Base-by-base conservation (phyloP, 2,888 invertebrate genomes). In the Helobdella robusta region DNA sequence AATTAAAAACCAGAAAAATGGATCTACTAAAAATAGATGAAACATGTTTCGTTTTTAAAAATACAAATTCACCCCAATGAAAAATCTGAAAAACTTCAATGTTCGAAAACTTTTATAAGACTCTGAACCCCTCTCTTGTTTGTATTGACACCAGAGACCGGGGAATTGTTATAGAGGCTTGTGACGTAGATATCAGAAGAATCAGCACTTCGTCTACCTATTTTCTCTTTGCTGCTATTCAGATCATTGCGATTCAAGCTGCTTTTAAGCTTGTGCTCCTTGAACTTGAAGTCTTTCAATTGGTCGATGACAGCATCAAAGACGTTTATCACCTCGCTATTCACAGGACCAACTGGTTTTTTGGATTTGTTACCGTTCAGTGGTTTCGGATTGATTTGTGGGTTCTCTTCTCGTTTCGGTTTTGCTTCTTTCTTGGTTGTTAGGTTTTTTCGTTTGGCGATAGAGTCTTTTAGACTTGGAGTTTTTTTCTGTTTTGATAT, bases 31-130 rank as follows among this genome's bases (percentile, higher is more conserved):
- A n/a, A n/a, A n/a, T n/a, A n/a, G n/a, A n/a, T n/a, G n/a, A n/a
- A n/a, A n/a, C n/a, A n/a, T n/a, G n/a, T n/a, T n/a, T n/a, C n/a
- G n/a, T n/a, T n/a, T n/a, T n/a, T n/a, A n/a, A n/a, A n/a, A n/a
- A n/a, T n/a, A n/a, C n/a, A n/a, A n/a, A n/a, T n/a, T n/a, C n/a
- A n/a, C n/a, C n/a, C n/a, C n/a, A n/a, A n/a, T n/a, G n/a, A n/a
- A n/a, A n/a, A n/a, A n/a, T n/a, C n/a, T n/a, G n/a, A n/a, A n/a
- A n/a, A n/a, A n/a, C n/a, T n/a, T n/a, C n/a, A n/a, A n/a, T n/a
- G n/a, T n/a, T 56, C 56, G n/a, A 56, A 56, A 8, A 30, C 56
- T 30, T 56, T 30, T 25, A 56, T 56, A 28, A 56, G 28, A 56
- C 56, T 30, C 32, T 18, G 5, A 6, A 56, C 56, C 1, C 56